Evolutionary conservation across 2,888 invertebrate species (phyloP).

Genomic region (Vanessa cardui): DNA sequence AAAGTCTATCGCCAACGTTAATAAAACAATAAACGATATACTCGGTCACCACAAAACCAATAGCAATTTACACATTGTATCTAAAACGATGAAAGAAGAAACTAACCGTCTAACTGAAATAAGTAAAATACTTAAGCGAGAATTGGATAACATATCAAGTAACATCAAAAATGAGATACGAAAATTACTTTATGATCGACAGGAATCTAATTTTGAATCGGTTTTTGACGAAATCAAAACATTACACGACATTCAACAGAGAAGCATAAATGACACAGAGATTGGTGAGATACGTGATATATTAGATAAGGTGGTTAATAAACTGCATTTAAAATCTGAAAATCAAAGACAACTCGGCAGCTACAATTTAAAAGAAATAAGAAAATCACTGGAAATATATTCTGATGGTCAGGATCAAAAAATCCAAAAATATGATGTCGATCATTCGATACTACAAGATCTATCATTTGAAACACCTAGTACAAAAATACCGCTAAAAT

Average conservation of each 20-base stretch:
- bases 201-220: conserved; percentile 49
- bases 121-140: conserved; percentile 52
- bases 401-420: conserved; percentile 36
- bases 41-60: conserved; percentile 42
- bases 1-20: conserved; percentile 45
- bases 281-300: conserved; percentile 53
- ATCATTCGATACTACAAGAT: conserved; percentile 19
- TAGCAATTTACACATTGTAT: conserved; percentile 46
- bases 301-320: conserved; percentile 53
- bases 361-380: conserved; percentile 51
- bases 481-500: conserved; percentile 22
- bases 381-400: conserved; percentile 48
- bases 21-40: conserved; percentile 46
- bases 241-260: conserved; percentile 54
- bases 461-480: conserved; percentile 14
- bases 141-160: conserved; percentile 57
- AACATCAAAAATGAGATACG: conserved; percentile 50
- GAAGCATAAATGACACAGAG: conserved; percentile 50
- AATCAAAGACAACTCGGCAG: conserved; percentile 41
- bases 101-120: conserved; percentile 55
- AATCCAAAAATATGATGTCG: conserved; percentile 39
- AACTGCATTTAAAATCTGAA: conserved; percentile 44
- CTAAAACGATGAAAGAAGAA: conserved; percentile 51
- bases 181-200: conserved; percentile 40
- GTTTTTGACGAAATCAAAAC: conserved; percentile 55